Conservation (phyloP, 2,113 vertebrate species). For the Spermophilus dauricus region DNA sequence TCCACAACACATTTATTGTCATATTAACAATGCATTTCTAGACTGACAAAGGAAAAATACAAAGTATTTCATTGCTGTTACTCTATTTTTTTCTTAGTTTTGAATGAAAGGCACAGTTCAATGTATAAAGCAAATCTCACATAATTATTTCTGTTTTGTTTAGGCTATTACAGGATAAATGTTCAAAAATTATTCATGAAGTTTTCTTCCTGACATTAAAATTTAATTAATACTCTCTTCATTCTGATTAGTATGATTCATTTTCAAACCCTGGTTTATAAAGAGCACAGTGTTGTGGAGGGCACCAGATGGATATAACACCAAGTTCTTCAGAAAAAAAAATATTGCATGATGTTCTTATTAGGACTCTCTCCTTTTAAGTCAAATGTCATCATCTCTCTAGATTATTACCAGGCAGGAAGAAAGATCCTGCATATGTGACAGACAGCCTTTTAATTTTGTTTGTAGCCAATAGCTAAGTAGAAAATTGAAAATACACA, state of each 20-base stretch:
- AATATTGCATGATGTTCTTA: not conserved
- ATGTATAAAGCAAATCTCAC: not conserved
- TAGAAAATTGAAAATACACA: conserved; percentile 16
- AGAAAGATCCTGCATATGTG: not conserved
- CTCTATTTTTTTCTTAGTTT: not conserved
- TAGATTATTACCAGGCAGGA: conserved; percentile 2
- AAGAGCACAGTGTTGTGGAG: not conserved
- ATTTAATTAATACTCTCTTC: conserved; percentile 29
- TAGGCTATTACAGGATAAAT: not conserved
- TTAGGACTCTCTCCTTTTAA: not conserved
- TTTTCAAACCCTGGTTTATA: conserved; percentile 4
- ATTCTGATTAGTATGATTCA: not conserved
- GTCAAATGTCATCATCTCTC: conserved; percentile 51
- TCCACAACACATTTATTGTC: not conserved
- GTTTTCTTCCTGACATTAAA: conserved; percentile 50
- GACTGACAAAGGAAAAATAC: not conserved
- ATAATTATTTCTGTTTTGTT: not conserved
- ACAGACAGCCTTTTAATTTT: not conserved
- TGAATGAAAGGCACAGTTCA: not conserved
- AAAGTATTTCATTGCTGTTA: not conserved
- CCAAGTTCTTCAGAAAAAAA: not conserved
- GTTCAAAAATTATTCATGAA: conserved; percentile 2
- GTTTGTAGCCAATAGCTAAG: not conserved
- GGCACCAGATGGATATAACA: not conserved
- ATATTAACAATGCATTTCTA: not conserved